Evolutionary conservation across 2,113 vertebrate species (phyloP).

Genomic region (Spea multiplicata): DNA sequence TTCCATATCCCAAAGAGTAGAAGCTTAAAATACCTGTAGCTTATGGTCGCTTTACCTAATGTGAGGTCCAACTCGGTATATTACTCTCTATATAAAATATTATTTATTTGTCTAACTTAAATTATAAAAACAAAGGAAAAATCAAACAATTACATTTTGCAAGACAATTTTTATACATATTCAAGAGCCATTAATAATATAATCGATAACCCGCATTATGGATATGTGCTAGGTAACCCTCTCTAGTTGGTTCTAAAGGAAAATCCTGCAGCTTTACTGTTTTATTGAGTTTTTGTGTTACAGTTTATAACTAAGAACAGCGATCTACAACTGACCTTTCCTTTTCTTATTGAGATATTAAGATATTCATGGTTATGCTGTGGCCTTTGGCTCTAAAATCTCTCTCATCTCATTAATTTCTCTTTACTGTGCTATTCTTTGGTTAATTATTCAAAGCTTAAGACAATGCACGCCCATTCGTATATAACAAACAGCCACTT

Average conservation of each 20-base stretch:
- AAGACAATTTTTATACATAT: not conserved
- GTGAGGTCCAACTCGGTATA: too few relatives aligned
- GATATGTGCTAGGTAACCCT: not conserved
- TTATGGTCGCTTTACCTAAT: too few relatives aligned
- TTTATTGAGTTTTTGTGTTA: too few relatives aligned
- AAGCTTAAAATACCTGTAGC: too few relatives aligned
- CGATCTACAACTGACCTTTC: slow-evolving; percentile 14
- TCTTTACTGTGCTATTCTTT: not conserved
- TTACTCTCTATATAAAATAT: too few relatives aligned
- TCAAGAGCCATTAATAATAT: not conserved
- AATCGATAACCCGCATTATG: slow-evolving; percentile 4
- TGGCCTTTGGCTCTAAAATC: not conserved
- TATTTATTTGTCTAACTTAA: too few relatives aligned
- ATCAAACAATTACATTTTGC: not conserved
- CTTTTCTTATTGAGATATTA: slow-evolving; percentile 7
- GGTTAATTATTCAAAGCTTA: slow-evolving; percentile 9
- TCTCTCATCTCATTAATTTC: slow-evolving; percentile 14
- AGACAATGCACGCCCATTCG: not conserved
- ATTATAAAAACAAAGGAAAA: not conserved
- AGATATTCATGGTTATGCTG: not conserved
- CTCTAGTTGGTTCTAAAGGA: slow-evolving; percentile 2
- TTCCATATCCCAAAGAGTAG: too few relatives aligned
- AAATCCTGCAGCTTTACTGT: not conserved
- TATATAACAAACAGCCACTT: not conserved
- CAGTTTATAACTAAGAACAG: not conserved